phyloP scores from a whole-genome alignment of 2,888 invertebrate species.

The Parasteatoda lunata region DNA sequence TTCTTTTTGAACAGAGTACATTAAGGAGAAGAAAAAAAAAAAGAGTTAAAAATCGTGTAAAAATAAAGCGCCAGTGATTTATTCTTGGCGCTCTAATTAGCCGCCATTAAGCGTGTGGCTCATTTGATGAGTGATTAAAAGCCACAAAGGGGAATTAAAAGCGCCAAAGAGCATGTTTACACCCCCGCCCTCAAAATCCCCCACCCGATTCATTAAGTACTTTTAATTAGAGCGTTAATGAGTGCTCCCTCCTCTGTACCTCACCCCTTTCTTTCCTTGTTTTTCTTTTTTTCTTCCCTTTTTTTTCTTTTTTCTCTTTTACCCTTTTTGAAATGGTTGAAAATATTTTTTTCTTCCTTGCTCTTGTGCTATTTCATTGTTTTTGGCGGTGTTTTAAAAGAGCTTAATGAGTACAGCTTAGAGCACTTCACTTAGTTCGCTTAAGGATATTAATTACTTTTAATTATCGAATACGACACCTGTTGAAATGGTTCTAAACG shows the following conservation, averaged over 20 bases:
- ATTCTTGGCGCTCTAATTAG: conserved; percentile 56
- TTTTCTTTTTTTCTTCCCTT: conserved; percentile 20
- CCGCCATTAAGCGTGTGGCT: conserved; percentile 59
- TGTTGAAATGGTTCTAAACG: conserved; percentile 36
- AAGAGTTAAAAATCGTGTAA: conserved; percentile 62
- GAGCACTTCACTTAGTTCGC: conserved; percentile 62
- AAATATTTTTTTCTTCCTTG: conserved; percentile 20
- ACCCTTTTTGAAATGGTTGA: conserved; percentile 23
- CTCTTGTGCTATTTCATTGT: conserved; percentile 48
- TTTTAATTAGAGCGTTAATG: conserved; percentile 67
- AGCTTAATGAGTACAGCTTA: conserved; percentile 62
- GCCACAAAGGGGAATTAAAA: conserved; percentile 65
- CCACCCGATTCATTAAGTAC: conserved; percentile 64
- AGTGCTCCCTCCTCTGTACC: conserved; percentile 31
- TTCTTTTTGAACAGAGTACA: neutral
- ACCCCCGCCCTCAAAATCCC: conserved; percentile 55
- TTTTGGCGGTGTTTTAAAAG: conserved; percentile 64
- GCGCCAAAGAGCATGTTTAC: conserved; percentile 66
- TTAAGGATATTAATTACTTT: conserved; percentile 68
- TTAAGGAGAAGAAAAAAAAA: neutral
- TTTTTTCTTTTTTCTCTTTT: conserved; percentile 40
- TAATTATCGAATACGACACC: conserved; percentile 64
- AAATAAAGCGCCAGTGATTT: conserved; percentile 55
- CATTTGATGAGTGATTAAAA: conserved; percentile 66
- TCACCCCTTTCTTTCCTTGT: neutral